phyloP scores from a whole-genome alignment of 2,113 vertebrate species.

The Cranoglanis bouderius region DNA sequence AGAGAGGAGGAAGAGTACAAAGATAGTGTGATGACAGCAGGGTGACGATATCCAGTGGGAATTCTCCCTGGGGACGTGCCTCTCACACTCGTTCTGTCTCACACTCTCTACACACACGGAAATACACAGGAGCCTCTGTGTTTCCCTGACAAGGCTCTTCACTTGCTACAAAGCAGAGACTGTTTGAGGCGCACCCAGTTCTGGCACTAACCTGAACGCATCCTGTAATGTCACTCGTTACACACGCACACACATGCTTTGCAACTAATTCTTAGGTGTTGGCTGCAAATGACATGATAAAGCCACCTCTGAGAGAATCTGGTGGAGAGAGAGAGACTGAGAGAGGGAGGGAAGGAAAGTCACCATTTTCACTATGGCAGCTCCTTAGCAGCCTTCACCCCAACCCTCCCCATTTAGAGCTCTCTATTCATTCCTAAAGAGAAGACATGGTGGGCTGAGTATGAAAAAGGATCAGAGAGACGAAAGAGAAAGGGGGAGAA shows the following conservation, averaged over 20 bases:
- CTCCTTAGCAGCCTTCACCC: slow-evolving; percentile 16
- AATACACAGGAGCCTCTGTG: slow-evolving; percentile 43
- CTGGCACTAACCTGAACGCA: slow-evolving; percentile 17
- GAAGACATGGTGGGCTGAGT: slow-evolving; percentile 28
- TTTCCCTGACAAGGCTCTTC: slow-evolving; percentile 28
- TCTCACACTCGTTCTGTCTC: slow-evolving; percentile 20
- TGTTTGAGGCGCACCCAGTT: slow-evolving; percentile 30
- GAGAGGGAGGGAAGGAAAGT: not conserved
- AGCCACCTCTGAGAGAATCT: slow-evolving; percentile 12
- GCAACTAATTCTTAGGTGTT: slow-evolving; percentile 20
- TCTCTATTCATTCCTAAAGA: slow-evolving; percentile 46
- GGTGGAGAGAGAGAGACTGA: not conserved
- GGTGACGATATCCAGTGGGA: slow-evolving; percentile 52
- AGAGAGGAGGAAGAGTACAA: not conserved
- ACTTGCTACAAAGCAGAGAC: slow-evolving; percentile 22
- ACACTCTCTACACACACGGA: slow-evolving; percentile 6
- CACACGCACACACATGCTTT: slow-evolving; percentile 7
- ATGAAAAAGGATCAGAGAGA: slow-evolving; percentile 37
- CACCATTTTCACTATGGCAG: slow-evolving; percentile 18
- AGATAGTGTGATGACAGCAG: slow-evolving; percentile 50
- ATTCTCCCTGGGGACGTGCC: slow-evolving; percentile 48
- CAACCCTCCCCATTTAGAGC: slow-evolving; percentile 23
- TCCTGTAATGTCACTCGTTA: slow-evolving; percentile 16
- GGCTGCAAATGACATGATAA: slow-evolving; percentile 23
- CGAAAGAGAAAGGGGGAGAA: slow-evolving; percentile 5